Conservation (phyloP, 2,888 invertebrate species). For the Lithosia quadra region DNA sequence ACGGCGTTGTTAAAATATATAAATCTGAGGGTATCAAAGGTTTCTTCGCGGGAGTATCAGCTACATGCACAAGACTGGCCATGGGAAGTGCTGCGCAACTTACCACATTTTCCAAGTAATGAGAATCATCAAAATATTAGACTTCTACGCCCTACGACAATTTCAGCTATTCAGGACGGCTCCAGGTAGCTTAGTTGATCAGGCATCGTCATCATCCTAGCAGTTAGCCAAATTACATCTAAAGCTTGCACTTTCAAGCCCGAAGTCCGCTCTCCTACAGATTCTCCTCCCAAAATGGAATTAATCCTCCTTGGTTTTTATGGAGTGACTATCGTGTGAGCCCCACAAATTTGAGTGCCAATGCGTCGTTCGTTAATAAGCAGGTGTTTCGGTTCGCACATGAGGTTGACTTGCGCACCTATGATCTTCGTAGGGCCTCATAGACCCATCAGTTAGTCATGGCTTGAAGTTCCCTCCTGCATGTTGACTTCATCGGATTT, state of each 20-base stretch:
- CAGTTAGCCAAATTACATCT: neutral
- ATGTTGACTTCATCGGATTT: neutral
- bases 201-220: neutral
- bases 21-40: conserved; percentile 87
- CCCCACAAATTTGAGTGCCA: no score
- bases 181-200: neutral
- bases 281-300: no score
- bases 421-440: no score
- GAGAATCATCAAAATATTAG: conserved; percentile 32
- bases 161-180: neutral
- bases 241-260: neutral
- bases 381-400: no score
- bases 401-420: no score
- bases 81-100: conserved; percentile 95
- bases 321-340: no score
- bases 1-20: conserved; percentile 83
- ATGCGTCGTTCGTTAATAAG: no score
- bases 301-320: no score
- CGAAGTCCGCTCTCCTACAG: neutral
- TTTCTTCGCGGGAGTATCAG: conserved; percentile 92
- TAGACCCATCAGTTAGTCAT: neutral
- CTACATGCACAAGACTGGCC: conserved; percentile 91
- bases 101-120: conserved; percentile 90
- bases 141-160: no score
- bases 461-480: neutral